These are phyloP conservation scores for Trichogramma evanescens DNA, from an alignment of 2,888 invertebrate species.

Conservation along the genomic window DNA sequence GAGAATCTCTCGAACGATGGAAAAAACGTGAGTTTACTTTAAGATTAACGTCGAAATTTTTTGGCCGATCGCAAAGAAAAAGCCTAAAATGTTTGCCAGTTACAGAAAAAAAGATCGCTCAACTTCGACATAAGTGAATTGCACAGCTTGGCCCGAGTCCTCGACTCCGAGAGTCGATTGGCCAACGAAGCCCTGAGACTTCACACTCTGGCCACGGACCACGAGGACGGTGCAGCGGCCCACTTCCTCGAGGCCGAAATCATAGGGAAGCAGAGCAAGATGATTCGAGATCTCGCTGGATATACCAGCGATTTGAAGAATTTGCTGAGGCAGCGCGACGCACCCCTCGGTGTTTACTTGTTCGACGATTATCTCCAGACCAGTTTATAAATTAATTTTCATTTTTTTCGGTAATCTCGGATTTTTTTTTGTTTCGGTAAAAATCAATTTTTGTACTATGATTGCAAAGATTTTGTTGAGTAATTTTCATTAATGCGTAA, in stretches of 20 bases:
- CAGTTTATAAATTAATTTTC: constrained; percentile 27
- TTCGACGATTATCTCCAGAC: constrained; percentile 61
- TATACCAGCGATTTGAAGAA: constrained; percentile 65
- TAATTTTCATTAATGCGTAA: too few species aligned
- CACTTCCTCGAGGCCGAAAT: constrained; percentile 74
- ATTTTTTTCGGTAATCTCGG: neutral
- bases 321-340: constrained; percentile 54
- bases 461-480: too few species aligned
- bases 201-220: constrained; percentile 63
- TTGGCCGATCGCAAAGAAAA: neutral
- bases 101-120: constrained; percentile 30
- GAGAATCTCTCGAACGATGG: constrained; percentile 37
- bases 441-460: too few species aligned
- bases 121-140: constrained; percentile 60
- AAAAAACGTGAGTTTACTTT: constrained; percentile 28
- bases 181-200: constrained; percentile 62
- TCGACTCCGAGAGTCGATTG: constrained; percentile 69
- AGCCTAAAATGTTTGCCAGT: neutral
- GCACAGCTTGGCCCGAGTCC: constrained; percentile 64
- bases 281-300: constrained; percentile 65
- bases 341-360: constrained; percentile 62
- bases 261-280: constrained; percentile 61
- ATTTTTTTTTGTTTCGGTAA: neutral
- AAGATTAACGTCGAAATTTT: neutral
- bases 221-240: constrained; percentile 52